Evolutionary conservation across 1,140 invertebrate genomes (phyloP).

Genomic region (Pararge aegeria): DNA sequence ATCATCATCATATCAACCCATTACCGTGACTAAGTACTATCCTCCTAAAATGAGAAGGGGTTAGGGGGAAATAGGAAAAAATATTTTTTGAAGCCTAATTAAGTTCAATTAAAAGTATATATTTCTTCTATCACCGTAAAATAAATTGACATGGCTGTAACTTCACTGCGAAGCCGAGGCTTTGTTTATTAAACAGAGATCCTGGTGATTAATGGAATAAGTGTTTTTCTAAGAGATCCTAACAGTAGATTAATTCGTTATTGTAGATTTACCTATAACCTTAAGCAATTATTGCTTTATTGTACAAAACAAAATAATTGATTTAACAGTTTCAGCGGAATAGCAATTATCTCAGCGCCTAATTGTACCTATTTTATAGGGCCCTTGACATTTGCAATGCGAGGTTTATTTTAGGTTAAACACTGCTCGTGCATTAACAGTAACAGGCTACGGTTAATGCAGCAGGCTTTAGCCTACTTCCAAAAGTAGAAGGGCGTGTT

Average conservation of each 20-base stretch:
- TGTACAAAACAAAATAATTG: background rate
- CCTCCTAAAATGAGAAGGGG: too few species aligned
- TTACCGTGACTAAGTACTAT: too few species aligned
- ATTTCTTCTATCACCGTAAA: too few species aligned
- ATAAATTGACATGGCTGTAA: too few species aligned
- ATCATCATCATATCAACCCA: too few species aligned
- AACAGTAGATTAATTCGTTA: background rate
- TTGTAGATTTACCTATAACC: background rate
- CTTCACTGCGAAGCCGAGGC: too few species aligned
- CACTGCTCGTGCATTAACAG: background rate
- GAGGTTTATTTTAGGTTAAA: background rate
- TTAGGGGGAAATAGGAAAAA: too few species aligned
- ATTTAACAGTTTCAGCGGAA: slow-evolving; percentile 1
- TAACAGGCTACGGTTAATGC: background rate
- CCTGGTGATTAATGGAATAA: too few species aligned
- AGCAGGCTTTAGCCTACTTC: background rate
- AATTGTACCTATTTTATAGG: slow-evolving; percentile 3
- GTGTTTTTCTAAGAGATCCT: too few species aligned
- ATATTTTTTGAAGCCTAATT: too few species aligned
- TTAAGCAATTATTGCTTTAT: background rate
- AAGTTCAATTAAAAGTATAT: too few species aligned
- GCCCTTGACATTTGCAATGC: slow-evolving; percentile 6
- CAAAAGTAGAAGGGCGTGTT: background rate
- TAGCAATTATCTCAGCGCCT: background rate
- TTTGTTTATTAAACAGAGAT: too few species aligned